A percentile compares a stretch with the other conserved stretches of the same genome.
phyloP scores from a whole-genome alignment of 2,113 vertebrate genomes.

The Gorsachius goisagi region DNA sequence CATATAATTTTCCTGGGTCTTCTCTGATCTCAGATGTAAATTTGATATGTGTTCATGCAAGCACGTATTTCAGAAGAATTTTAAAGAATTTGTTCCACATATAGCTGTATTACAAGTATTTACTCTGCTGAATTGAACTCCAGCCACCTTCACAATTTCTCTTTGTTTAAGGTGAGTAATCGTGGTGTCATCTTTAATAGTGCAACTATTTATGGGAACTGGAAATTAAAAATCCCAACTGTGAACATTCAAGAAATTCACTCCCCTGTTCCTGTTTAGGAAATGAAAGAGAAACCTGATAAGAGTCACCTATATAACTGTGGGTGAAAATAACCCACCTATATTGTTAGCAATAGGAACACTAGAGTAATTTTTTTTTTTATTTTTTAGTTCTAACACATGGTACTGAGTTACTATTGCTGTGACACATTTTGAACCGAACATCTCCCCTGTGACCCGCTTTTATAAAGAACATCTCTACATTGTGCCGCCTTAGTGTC shows the following conservation, averaged over 20 bases:
- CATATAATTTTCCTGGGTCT: background rate
- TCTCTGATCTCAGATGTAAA: slow-evolving; percentile 32
- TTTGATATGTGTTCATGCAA: slow-evolving; percentile 36
- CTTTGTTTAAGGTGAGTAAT: background rate
- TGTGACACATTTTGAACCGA: background rate
- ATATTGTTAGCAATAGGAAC: background rate
- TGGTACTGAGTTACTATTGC: background rate
- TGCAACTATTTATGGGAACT: background rate
- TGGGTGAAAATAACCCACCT: background rate
- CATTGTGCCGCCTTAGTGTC: background rate
- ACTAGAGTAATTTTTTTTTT: background rate
- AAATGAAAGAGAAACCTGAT: background rate
- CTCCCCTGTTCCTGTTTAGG: background rate
- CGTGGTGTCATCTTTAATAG: background rate
- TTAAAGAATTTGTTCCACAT: background rate
- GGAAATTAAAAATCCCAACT: background rate
- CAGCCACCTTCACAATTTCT: background rate
- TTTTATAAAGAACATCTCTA: background rate
- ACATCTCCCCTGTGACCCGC: background rate
- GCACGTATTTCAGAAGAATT: slow-evolving; percentile 5
- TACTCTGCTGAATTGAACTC: background rate
- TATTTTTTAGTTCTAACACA: background rate
- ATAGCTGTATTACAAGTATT: background rate
- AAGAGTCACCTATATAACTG: background rate
- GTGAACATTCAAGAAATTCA: background rate